Base-by-base conservation (phyloP, 2,797 vertebrate species). In the Trematomus bernacchii region DNA sequence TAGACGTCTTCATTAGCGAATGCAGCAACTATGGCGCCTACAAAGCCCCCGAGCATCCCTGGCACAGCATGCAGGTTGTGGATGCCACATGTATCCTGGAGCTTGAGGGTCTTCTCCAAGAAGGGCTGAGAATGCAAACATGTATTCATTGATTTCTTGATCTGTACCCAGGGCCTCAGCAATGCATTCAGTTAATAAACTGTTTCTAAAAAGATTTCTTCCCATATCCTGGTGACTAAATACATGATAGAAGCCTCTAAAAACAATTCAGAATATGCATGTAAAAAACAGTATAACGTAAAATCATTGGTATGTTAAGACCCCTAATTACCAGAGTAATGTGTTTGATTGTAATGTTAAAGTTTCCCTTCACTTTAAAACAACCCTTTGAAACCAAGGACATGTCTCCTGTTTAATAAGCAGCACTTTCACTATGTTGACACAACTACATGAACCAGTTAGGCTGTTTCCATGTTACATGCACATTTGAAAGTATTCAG, bases 41-140 rank as follows among this genome's bases (percentile, higher is more conserved):
- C 88, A 2, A 99, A 96, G 70, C 95, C 97, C 0, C 98, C 98
- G 1, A 99, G 96, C 83, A 99, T 66, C 11, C 98, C 98, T 0
- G 98, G 98, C 67, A 99, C 66, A 3, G 95, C 98, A 0, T 99
- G 98, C 48, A 99, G 95, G 80, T 99, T 99, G 90, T 99, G 97
- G 78, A 99, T 72, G 13, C 98, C 98, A 3, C 98, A 99, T 0
- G 98, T 99, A 64, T 99, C 98, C 83, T 99, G 98, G 73, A 99
- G 93, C 47, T 93, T 96, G 14, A 99, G 53, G 51, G 73, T 80
- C 50, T 94, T 96, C 75, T 97, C 97, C 85, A 99, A 71, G 84
- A 97, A 94, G 0, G 98, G 98, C 98, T 99, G 77, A 40, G 9
- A 73, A 73, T 18, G 23, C 83, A 59, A 80, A 13, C 30, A 62